Conservation (phyloP, 2,797 vertebrate species). For the Hippocampus kuda region DNA sequence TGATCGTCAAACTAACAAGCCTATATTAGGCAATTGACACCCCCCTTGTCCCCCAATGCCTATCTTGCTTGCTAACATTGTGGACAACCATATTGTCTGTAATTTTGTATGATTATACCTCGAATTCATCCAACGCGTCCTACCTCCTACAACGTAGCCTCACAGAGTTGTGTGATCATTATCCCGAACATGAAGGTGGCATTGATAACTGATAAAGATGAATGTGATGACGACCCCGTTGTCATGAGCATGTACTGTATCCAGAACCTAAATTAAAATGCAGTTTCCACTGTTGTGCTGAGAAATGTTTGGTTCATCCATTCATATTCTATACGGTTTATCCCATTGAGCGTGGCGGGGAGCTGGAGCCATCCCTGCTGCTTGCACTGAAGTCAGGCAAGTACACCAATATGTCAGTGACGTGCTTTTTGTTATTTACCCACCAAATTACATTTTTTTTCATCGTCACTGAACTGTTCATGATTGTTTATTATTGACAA, state of each 20-base stretch:
- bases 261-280: background rate
- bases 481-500: too few relatives aligned
- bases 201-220: background rate
- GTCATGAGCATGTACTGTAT: background rate
- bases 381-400: background rate
- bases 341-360: background rate
- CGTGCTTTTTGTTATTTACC: background rate
- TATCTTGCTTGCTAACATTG: background rate
- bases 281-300: background rate
- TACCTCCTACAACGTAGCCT: background rate
- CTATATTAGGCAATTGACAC: background rate
- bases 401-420: background rate
- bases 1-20: background rate
- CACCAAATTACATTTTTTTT: background rate
- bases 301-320: background rate
- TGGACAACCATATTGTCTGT: background rate
- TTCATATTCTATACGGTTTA: background rate
- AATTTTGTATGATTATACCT: background rate
- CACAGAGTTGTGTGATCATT: background rate
- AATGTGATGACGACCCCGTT: background rate
- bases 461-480: too few relatives aligned
- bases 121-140: background rate
- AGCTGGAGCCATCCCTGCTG: background rate
- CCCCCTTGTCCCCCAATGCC: too few relatives aligned
- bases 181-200: background rate